Evolutionary conservation across 2,113 vertebrate species (phyloP), one percentile per base, ranked within the genome.

Genomic region (Caloenas nicobarica): DNA sequence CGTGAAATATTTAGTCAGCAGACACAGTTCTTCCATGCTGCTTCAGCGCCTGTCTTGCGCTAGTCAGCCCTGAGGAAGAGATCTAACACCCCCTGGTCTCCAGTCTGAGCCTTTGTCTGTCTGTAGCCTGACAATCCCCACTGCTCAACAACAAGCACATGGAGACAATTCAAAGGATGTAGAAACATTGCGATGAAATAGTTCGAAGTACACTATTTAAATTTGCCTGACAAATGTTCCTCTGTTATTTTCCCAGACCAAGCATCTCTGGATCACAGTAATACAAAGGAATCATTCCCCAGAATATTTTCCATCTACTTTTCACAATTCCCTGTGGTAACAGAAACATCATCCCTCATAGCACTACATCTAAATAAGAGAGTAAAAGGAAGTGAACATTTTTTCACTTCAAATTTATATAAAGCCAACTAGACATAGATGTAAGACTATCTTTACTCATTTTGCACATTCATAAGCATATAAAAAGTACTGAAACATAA

Each of bases 391-490:
- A 95, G 21, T 13, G 36, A 82, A 62, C 11, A 8, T 31, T 61
- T 80, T 79, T 91, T 58, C 72, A 87, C n/a, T 71, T 94, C 34
- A 89, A 38, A 91, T 72, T 82, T 68, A 72, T 56, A 68, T 11
- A 53, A 94, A 79, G 33, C 10, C 60, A 79, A 62, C 36, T 4
- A 11, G 50, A 95, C 81, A 79, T 14, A 82, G 57, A 86, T 68
- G 12, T 16, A 40, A 50, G 70, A 82, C 21, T 51, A 42, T 16
- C 46, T 81, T 68, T 22, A 78, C 21, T 69, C 21, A 64, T 64
- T 82, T 79, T 85, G 14, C 26, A 88, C 22, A 71, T 84, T 62
- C 64, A 91, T 77, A 86, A 91, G 57, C 16, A 53, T 13, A 74
- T 14, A 40, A 77, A 72, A 84, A 78, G 42, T 42, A 71, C 8